Percentiles rank a stretch among this genome's conserved stretches.
Evolutionary conservation across 2,113 vertebrate species (phyloP).

Genomic region (Turdus rufiventris): DNA sequence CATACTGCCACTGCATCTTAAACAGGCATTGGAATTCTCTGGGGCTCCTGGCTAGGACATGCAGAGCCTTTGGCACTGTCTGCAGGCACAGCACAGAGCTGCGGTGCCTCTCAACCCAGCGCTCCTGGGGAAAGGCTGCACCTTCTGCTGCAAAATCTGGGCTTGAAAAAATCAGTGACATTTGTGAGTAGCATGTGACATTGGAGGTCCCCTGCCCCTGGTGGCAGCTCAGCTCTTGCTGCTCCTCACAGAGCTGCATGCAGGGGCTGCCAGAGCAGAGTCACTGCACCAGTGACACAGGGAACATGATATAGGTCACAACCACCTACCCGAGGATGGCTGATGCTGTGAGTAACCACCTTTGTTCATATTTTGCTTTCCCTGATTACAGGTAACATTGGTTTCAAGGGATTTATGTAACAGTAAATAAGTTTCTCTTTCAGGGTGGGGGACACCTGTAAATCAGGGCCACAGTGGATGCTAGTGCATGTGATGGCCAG

Average conservation of each 20-base stretch:
- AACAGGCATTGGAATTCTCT: not conserved
- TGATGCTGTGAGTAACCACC: not conserved
- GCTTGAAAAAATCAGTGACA: not conserved
- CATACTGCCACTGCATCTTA: not conserved
- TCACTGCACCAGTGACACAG: not conserved
- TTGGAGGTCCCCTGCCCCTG: not conserved
- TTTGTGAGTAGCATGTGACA: accelerated
- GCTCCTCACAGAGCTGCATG: not conserved
- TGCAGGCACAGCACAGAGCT: not conserved
- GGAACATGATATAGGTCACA: not conserved
- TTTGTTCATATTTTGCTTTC: not conserved
- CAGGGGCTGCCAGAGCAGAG: not conserved
- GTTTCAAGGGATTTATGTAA: not conserved
- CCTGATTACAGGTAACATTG: not conserved
- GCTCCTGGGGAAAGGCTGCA: not conserved
- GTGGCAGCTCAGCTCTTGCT: not conserved
- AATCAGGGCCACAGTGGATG: not conserved
- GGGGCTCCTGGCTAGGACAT: not conserved
- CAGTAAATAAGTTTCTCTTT: not conserved
- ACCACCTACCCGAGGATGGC: not conserved
- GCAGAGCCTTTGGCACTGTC: accelerated
- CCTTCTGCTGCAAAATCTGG: not conserved
- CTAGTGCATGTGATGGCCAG: not conserved
- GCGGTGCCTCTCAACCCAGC: accelerated
- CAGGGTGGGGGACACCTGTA: not conserved